Evolutionary conservation across 1,140 invertebrate genomes (phyloP).

Genomic region (Platyscapa corneri): DNA sequence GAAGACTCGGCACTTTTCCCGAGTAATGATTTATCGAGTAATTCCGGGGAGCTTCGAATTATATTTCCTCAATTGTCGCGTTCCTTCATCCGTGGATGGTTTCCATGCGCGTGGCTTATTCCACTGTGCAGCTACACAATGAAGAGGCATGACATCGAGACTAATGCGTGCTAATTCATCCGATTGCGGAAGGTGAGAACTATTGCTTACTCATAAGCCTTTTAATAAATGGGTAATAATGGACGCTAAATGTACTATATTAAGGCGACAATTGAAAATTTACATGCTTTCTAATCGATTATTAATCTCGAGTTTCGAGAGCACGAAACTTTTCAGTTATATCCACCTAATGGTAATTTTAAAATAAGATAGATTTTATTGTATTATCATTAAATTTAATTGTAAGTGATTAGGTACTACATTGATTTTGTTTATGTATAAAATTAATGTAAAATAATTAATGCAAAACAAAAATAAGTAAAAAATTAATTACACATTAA

Average conservation of each 20-base stretch:
- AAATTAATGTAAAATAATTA: too few relatives aligned
- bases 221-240: conserved; percentile 34
- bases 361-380: background rate
- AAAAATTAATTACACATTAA: too few relatives aligned
- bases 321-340: background rate
- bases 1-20: background rate
- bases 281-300: background rate
- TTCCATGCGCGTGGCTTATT: background rate
- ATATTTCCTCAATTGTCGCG: conserved; percentile 8
- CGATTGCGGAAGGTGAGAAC: background rate
- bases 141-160: conserved; percentile 11
- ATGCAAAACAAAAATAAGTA: too few relatives aligned
- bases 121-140: background rate
- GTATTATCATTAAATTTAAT: background rate
- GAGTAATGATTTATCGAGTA: background rate
- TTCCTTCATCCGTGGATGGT: background rate
- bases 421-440: too few relatives aligned
- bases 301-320: background rate
- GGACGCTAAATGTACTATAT: background rate
- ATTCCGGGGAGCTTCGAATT: background rate
- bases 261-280: background rate
- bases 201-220: conserved; percentile 4
- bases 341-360: background rate
- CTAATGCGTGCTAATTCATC: background rate
- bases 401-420: background rate